Conservation (phyloP, 2,113 vertebrate species). For the Orycteropus afer region DNA sequence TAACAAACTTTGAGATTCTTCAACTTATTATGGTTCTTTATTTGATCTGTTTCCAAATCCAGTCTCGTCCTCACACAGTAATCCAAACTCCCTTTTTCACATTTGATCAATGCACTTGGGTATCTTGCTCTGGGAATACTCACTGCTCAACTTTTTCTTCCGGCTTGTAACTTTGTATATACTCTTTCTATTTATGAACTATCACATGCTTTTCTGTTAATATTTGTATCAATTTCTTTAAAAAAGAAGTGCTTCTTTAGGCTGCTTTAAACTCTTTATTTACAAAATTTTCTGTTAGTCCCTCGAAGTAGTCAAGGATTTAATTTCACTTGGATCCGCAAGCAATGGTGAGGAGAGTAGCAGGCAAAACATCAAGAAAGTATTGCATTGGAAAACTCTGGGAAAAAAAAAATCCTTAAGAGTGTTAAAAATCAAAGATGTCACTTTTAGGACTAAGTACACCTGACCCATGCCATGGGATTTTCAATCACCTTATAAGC, state of each 20-base stretch:
- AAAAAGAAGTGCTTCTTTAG: background rate
- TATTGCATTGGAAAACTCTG: too few relatives aligned
- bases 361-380: too few relatives aligned
- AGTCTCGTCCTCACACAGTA: background rate
- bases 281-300: background rate
- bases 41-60: background rate
- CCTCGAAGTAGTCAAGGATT: too few relatives aligned
- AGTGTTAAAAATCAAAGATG: too few relatives aligned
- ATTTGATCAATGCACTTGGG: background rate
- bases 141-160: background rate
- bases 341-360: too few relatives aligned
- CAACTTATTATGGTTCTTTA: background rate
- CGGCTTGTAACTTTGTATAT: background rate
- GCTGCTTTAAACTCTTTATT: background rate
- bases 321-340: too few relatives aligned
- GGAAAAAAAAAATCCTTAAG: too few relatives aligned
- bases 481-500: too few relatives aligned
- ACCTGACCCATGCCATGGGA: too few relatives aligned
- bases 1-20: background rate
- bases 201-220: background rate
- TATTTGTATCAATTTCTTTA: background rate
- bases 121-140: background rate
- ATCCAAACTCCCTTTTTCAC: background rate
- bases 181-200: background rate
- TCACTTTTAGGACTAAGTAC: too few relatives aligned